phyloP scores from a whole-genome alignment of 2,888 invertebrate genomes.

The Microctonus aethiopoides region DNA sequence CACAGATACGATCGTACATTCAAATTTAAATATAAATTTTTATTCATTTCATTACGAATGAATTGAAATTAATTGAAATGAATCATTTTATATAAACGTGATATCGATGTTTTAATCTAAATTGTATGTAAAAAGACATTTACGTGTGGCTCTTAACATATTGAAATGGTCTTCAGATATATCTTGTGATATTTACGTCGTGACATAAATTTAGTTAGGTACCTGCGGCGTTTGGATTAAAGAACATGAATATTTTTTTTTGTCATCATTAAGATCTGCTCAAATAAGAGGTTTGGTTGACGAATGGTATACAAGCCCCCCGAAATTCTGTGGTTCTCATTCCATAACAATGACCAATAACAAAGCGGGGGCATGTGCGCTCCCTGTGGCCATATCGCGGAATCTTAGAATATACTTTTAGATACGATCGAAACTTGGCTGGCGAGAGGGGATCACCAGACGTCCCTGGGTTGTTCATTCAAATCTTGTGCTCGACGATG shows the following conservation, averaged over 20 bases:
- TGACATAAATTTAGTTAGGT: conserved; percentile 9
- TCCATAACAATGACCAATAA: conserved; percentile 47
- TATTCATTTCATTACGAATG: not conserved
- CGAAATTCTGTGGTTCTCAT: conserved; percentile 15
- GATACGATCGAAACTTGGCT: conserved; percentile 54
- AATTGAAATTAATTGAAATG: not conserved
- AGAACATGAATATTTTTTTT: conserved; percentile 17
- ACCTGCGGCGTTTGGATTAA: conserved; percentile 4
- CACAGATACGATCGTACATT: not conserved
- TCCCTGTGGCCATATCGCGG: conserved; percentile 51
- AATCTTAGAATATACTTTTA: conserved; percentile 49
- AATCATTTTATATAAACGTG: not conserved
- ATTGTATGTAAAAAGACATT: not conserved
- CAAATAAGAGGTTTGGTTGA: conserved; percentile 17
- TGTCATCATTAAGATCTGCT: conserved; percentile 18
- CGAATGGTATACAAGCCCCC: conserved; percentile 25
- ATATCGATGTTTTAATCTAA: conserved; percentile 2
- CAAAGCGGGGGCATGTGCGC: conserved; percentile 52
- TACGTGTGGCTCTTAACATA: conserved; percentile 11
- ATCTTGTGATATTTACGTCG: conserved; percentile 11
- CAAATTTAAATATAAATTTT: not conserved
- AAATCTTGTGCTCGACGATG: conserved; percentile 40
- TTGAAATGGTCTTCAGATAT: not conserved
- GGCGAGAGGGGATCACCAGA: conserved; percentile 50
- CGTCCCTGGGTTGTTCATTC: conserved; percentile 49